Evolutionary conservation across 2,113 vertebrate species (phyloP).

Genomic region (Psettodes erumei): DNA sequence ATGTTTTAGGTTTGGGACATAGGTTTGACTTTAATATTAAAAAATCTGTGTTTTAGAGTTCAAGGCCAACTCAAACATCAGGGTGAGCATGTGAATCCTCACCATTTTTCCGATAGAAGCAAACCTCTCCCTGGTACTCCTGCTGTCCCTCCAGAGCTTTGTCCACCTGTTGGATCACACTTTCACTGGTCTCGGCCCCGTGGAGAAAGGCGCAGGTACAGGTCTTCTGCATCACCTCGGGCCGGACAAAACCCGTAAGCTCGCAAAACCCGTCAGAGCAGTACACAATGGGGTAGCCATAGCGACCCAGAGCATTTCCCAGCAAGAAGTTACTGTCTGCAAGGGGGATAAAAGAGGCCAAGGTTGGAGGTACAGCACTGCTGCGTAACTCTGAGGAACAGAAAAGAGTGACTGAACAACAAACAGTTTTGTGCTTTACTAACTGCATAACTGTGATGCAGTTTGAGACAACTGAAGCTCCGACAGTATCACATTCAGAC

Average conservation of each 20-base stretch:
- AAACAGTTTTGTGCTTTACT: background rate
- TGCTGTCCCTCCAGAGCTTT: conserved; percentile 92
- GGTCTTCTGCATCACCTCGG: conserved; percentile 97
- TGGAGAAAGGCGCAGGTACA: conserved; percentile 94
- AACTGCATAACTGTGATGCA: background rate
- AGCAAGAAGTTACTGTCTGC: conserved; percentile 98
- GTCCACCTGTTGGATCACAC: conserved; percentile 86
- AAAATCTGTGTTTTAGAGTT: background rate
- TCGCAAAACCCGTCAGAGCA: conserved; percentile 97
- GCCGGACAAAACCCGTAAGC: conserved; percentile 91
- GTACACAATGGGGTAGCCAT: conserved; percentile 94
- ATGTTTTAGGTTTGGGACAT: background rate
- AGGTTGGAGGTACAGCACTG: background rate
- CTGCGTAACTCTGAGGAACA: background rate
- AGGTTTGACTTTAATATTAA: background rate
- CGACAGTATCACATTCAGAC: background rate
- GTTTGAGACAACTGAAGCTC: background rate
- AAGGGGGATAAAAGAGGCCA: conserved; percentile 7
- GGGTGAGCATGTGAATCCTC: conserved; percentile 46
- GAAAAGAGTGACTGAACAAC: background rate
- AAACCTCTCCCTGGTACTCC: conserved; percentile 91
- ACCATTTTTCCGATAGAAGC: conserved; percentile 95
- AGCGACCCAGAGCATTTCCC: conserved; percentile 91
- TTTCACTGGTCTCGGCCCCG: conserved; percentile 90
- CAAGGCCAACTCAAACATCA: background rate